These are phyloP conservation scores for Hyphantria cunea DNA, from an alignment of 1,140 invertebrate species.

Conservation along the genomic window DNA sequence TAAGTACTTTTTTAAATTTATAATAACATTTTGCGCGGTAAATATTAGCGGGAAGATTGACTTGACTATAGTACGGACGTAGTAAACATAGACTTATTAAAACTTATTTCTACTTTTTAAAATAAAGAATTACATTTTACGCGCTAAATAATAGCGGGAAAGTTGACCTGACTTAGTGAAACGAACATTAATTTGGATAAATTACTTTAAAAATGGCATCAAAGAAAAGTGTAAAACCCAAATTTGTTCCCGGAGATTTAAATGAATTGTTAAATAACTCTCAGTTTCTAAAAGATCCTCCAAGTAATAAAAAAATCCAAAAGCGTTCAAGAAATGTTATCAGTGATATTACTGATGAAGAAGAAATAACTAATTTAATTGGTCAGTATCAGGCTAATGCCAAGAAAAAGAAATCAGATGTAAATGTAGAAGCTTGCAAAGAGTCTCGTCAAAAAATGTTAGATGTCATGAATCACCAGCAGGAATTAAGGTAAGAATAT, in stretches of 20 bases:
- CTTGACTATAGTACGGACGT: too few relatives aligned
- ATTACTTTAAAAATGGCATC: conserved; percentile 42
- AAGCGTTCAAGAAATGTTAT: conserved; percentile 46
- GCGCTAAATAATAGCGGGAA: background rate
- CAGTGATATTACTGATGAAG: conserved; percentile 40
- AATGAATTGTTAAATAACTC: conserved; percentile 57
- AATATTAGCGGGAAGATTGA: conserved; percentile 31
- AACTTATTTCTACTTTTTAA: too few relatives aligned
- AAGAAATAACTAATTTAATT: conserved; percentile 43
- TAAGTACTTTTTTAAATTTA: background rate
- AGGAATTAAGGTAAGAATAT: conserved; percentile 15
- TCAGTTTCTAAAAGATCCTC: conserved; percentile 52
- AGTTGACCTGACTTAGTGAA: too few relatives aligned
- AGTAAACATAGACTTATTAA: too few relatives aligned
- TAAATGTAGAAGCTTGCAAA: conserved; percentile 43
- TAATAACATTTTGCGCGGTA: conserved; percentile 31
- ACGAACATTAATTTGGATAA: background rate
- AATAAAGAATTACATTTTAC: too few relatives aligned
- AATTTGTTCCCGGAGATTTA: conserved; percentile 57
- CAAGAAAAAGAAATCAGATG: conserved; percentile 50
- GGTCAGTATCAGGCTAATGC: conserved; percentile 38
- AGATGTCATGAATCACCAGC: conserved; percentile 24
- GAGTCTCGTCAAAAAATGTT: conserved; percentile 53
- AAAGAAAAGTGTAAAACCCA: conserved; percentile 51
- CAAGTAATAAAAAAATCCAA: conserved; percentile 50